Evolutionary conservation across 2,888 invertebrate species (phyloP).

Genomic region (Deilephila elpenor): DNA sequence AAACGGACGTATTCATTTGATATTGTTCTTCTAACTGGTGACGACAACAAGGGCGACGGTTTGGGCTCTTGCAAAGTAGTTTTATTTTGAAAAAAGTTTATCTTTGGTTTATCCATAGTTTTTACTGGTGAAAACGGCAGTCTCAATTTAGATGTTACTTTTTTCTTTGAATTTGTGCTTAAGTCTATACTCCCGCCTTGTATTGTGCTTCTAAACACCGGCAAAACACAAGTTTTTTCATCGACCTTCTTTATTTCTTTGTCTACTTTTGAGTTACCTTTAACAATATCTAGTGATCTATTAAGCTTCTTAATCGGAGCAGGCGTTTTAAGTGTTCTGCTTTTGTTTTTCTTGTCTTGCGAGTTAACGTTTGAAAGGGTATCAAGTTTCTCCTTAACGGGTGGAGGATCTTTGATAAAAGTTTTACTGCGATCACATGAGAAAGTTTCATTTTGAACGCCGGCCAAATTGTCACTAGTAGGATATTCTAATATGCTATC

Average conservation of each 20-base stretch:
- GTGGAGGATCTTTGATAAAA: conserved; percentile 61
- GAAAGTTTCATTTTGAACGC: conserved; percentile 60
- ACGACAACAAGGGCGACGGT: conserved; percentile 69
- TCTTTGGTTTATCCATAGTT: conserved; percentile 77
- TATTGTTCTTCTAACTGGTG: conserved; percentile 77
- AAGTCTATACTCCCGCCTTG: conserved; percentile 61
- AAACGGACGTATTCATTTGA: conserved; percentile 80
- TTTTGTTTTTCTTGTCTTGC: conserved; percentile 66
- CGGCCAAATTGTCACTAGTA: conserved; percentile 56
- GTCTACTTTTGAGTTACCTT: conserved; percentile 54
- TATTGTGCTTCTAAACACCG: conserved; percentile 70
- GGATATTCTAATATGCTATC: conserved; percentile 69
- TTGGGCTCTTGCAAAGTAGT: conserved; percentile 59
- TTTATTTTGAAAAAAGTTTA: conserved; percentile 76
- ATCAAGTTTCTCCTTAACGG: conserved; percentile 55
- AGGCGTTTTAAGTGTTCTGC: conserved; percentile 66
- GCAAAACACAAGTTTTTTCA: conserved; percentile 70
- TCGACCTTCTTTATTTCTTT: conserved; percentile 59
- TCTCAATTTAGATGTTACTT: conserved; percentile 68
- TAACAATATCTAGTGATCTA: conserved; percentile 68
- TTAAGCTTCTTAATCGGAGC: conserved; percentile 68
- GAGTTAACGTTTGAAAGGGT: conserved; percentile 48
- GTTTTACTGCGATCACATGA: conserved; percentile 67
- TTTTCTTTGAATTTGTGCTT: conserved; percentile 64
- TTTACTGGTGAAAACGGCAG: conserved; percentile 74